These are phyloP conservation scores for Herpailurus yagouaroundi DNA, from an alignment of 2,113 vertebrate species.

Conservation along the genomic window DNA sequence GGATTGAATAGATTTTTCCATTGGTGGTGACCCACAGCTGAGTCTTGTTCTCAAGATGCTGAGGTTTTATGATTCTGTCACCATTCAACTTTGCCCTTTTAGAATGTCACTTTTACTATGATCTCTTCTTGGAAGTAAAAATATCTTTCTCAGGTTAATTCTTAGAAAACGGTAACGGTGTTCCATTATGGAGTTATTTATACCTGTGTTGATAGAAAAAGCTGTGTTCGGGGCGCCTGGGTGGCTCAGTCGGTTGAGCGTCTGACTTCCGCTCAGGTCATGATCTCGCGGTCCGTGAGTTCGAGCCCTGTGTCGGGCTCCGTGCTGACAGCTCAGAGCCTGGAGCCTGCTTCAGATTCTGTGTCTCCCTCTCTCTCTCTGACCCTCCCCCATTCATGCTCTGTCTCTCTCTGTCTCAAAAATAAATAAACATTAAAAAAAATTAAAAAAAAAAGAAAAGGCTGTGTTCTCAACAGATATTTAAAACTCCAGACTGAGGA, in stretches of 20 bases:
- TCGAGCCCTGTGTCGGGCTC: no score
- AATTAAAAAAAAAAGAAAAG: no score
- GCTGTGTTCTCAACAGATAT: no score
- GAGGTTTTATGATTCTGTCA: neutral
- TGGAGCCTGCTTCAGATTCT: no score
- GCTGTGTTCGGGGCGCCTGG: neutral
- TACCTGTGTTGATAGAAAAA: neutral
- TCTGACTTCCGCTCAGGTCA: no score
- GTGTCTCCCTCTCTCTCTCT: no score
- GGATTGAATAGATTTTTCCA: neutral
- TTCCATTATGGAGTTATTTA: neutral
- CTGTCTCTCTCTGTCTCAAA: no score
- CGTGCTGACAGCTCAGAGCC: no score
- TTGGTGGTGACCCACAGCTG: neutral
- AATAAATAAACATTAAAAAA: no score
- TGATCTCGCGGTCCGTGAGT: no score
- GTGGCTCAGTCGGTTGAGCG: no score
- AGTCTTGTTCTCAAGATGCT: neutral
- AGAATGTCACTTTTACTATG: neutral
- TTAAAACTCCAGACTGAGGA: neutral
- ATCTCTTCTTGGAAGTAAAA: constrained; percentile 14
- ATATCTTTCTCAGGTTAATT: neutral
- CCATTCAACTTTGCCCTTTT: neutral
- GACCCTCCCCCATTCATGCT: no score
- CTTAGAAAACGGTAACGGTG: neutral